Percentiles rank a stretch among this genome's conserved stretches.
Evolutionary conservation across 2,888 invertebrate genomes (phyloP).

Genomic region (Gibbula magus): DNA sequence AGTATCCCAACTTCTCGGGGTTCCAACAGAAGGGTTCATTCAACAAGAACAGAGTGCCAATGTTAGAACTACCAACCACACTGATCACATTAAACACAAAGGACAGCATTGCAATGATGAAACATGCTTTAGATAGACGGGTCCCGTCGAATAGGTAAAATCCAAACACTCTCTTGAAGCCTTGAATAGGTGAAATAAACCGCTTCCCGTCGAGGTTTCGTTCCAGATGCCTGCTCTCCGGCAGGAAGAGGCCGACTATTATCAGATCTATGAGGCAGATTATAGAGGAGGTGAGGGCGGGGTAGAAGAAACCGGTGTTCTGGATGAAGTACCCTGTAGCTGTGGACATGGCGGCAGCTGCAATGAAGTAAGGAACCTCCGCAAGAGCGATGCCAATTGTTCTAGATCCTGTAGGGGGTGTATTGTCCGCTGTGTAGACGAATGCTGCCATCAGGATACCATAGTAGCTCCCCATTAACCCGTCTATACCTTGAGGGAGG

Average conservation of each 20-base stretch:
- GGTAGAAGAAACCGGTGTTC: neutral
- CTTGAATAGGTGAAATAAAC: neutral
- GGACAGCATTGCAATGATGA: neutral
- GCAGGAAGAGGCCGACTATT: neutral
- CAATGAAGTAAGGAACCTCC: conserved; percentile 28
- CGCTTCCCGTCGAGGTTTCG: no score
- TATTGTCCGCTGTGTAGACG: conserved; percentile 25
- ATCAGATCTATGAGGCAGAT: neutral
- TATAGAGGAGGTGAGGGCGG: neutral
- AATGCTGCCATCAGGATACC: conserved; percentile 2
- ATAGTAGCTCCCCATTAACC: conserved; percentile 16
- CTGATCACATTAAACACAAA: neutral
- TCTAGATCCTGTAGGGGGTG: conserved; percentile 9
- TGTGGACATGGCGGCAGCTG: conserved; percentile 32
- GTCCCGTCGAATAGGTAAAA: neutral
- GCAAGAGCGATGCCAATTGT: conserved; percentile 36
- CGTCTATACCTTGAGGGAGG: conserved; percentile 21
- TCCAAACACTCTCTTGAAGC: neutral
- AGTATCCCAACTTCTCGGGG: neutral
- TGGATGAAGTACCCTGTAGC: conserved; percentile 38
- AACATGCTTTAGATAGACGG: neutral
- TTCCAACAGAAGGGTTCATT: conserved; percentile 47
- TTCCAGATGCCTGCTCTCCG: neutral
- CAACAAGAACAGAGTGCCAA: conserved; percentile 39
- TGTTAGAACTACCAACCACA: neutral